Percentiles rank a stretch among this genome's conserved stretches.
These are phyloP conservation scores for Oppia nitens DNA, from an alignment of 1,140 invertebrate genomes.

Conservation along the genomic window DNA sequence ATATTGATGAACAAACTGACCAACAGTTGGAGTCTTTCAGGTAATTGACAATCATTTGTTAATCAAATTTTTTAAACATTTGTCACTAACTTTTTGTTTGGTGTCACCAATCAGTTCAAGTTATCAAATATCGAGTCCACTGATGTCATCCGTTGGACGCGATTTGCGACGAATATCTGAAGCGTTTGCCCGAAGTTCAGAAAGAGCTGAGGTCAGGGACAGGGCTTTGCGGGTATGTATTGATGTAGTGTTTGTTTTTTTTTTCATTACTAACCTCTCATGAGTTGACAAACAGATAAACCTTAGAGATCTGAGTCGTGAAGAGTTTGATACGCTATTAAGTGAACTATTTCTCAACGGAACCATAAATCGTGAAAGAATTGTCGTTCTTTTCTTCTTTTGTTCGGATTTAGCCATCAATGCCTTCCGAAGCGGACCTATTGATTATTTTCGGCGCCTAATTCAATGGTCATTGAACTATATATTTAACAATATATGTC, in stretches of 20 bases:
- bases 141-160: constrained; percentile 19
- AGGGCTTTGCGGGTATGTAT: constrained; percentile 25
- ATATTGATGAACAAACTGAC: neutral
- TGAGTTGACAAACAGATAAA: too few relatives aligned
- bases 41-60: neutral
- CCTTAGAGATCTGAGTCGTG: constrained; percentile 15
- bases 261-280: too few relatives aligned
- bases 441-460: constrained; percentile 22
- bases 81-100: neutral
- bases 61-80: neutral
- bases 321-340: constrained; percentile 11
- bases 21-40: neutral
- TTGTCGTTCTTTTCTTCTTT: constrained; percentile 32
- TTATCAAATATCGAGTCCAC: neutral
- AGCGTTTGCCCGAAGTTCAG: constrained; percentile 25
- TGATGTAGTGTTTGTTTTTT: too few relatives aligned
- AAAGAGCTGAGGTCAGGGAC: constrained; percentile 23
- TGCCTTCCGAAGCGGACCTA: constrained; percentile 15
- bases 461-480: constrained; percentile 27
- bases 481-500: constrained; percentile 24
- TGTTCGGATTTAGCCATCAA: constrained; percentile 30
- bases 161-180: constrained; percentile 27
- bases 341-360: constrained; percentile 13
- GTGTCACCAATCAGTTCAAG: too few relatives aligned
- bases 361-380: constrained; percentile 26